Evolutionary conservation across 2,113 vertebrate genomes (phyloP), one percentile per base, ranked within the genome.

Genomic region (Gobiocypris rarus): DNA sequence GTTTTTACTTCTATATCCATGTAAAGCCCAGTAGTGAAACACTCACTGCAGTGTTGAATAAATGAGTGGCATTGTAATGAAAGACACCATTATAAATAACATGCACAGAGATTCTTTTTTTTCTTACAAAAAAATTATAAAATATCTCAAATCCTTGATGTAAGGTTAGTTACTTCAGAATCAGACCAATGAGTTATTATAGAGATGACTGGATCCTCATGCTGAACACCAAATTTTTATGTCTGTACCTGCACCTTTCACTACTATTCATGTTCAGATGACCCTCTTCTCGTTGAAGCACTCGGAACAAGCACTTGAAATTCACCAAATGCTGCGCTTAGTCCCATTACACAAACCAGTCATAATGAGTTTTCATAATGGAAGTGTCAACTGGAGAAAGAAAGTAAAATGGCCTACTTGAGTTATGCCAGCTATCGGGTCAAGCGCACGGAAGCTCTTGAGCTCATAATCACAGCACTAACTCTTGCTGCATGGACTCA

Each of bases 381-480:
- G 54, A 48, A 41, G 48, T 38, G 61, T 81, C 65, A 54, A 70
- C 45, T 56, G 61, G 28, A 50, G 41, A n/a, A 28, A 14, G 43
- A 69, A 70, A 70, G 22, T 69, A 26, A 82, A 82, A 43, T 50
- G 15, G 15, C n/a, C 59, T 59, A 67, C 26, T 80, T 80, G 43
- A 52, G 50, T 69, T 70, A 38, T 24, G 26, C 45, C 80, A 54
- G 45, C 48, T 31, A 54, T 54, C 11, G 7, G 48, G 63, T 82
- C 65, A 69, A 82, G 80, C 11, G 14, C 80, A 82, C 38, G 19
- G 31, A 52, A 54, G 48, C 63, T 48, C 65, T 82, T 54, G 22
- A 82, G 80, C 56, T 70, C 38, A 52, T 54, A 70, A 82, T 70
- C 61, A 71, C 63, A 38, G 14, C 26, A 7, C 61, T 79, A 14